A percentile compares a stretch with the other conserved stretches of the same genome.
These are phyloP conservation scores for Macrophya alboannulata DNA, from an alignment of 2,888 invertebrate genomes.

Conservation along the genomic window DNA sequence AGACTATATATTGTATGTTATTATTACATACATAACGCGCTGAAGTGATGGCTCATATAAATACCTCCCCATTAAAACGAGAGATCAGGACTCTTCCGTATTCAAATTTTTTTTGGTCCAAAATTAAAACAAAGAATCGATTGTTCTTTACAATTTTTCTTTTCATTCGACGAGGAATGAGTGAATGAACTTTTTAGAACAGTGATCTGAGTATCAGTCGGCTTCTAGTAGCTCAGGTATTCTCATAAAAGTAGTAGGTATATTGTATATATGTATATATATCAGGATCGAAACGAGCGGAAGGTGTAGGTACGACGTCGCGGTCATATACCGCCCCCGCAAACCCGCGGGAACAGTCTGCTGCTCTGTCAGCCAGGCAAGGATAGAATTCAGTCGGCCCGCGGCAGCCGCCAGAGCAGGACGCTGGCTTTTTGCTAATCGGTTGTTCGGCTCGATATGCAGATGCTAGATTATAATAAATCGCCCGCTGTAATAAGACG, in stretches of 20 bases:
- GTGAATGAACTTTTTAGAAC: not conserved
- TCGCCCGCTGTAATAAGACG: conserved; percentile 3
- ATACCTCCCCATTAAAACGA: too few species aligned
- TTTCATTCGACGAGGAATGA: not conserved
- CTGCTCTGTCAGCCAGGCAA: not conserved
- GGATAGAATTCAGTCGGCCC: conserved; percentile 72
- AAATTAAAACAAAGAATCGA: too few species aligned
- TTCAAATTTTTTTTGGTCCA: too few species aligned
- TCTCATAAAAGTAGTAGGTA: not conserved
- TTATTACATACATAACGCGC: not conserved
- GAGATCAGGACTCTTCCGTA: too few species aligned
- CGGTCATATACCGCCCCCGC: conserved; percentile 41
- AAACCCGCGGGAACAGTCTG: conserved; percentile 31
- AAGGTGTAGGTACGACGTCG: conserved; percentile 36
- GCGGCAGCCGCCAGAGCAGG: conserved; percentile 75
- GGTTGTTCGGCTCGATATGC: conserved; percentile 41
- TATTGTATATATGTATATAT: not conserved
- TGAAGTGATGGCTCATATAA: not conserved
- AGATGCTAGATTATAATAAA: not conserved
- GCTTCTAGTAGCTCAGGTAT: not conserved
- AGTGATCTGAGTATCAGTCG: not conserved
- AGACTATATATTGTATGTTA: not conserved
- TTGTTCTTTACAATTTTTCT: not conserved
- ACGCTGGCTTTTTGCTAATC: conserved; percentile 59
- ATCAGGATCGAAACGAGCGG: conserved; percentile 30